Base-by-base conservation (phyloP, 2,888 invertebrate genomes). In the Brachypterus glaber region DNA sequence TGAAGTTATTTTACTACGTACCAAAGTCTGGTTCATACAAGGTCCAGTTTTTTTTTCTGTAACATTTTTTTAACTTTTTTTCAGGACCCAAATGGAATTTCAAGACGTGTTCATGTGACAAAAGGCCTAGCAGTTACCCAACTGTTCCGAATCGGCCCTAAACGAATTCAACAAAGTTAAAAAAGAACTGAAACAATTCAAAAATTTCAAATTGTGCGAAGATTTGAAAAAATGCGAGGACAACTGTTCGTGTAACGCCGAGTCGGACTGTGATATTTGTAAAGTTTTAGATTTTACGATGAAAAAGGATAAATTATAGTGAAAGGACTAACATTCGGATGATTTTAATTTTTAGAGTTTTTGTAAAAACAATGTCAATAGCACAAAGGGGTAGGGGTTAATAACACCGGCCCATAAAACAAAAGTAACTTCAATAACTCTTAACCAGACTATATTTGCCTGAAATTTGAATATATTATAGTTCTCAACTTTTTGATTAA, bases 61-160 rank as follows among this genome's bases (percentile, higher is more conserved):
- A 21, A 21, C 21, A 21, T 9, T 9, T 49, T 44, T 26, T 21
- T 46, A 27, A 37, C 40, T 17, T 32, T 5, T 5, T 27, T 27
- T 5, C 27, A 27, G 27, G 12, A 27, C 27, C 27, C 27, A 27
- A 11, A 27, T 27, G 21, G 66, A 71, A 41, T 67, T 76, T 32
- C 78, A 77, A 40, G 84, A 84, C 62, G 79, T 85, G 52, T 86
- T 85, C 62, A 86, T 85, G 85, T 86, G 82, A 85, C 79, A 73
- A 51, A 60, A 58, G 53, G 62, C 60, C 59, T 62, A 64, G 59
- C 64, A 63, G 44, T 53, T 53, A 53, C 46, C 42, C 39, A 27
- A 30, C 34, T 32, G 32, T 35, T 37, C 30, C 17, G 31, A 27
- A 38, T 35, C 9, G 12, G 52, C 53, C 16, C 47, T 54, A 29